Evolutionary conservation across 30 jellyfish, hydroid and myxozoan species (phyloP), one percentile per base, ranked within the genome.

Genomic region (Aurelia aurita): DNA sequence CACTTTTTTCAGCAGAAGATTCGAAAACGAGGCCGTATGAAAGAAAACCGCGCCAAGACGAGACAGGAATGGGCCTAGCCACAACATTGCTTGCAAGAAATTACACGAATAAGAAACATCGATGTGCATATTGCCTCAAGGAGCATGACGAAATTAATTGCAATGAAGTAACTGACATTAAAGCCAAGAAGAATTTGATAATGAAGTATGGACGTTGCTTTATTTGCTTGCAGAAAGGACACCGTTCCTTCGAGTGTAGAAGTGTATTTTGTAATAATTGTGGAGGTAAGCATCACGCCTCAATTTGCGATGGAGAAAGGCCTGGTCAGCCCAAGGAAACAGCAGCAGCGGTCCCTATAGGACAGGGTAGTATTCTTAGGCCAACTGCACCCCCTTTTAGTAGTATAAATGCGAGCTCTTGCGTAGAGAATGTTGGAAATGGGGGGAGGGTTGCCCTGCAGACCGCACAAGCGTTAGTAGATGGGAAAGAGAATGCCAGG

Each of bases 131-230:
- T 27, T 66, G 78, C 78, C 29, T 22, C 4, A 53, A 20, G 12
- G 35, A 13, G 29, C 78, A 66, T 34, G 78, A 26, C 1, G 78
- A 22, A 34, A 66, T 22, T 13, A 55, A 20, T 1, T 66, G 57
- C 78, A 28, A 34, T 0, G 78, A 66, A 9, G 4, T 66, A 43
- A 66, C 29, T 58, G 23, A 25, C 11, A 53, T 66, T 3, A 13
- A 66, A 66, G 78, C 10, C 10, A 66, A 55, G 55, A 66, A 66
- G 78, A 21, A 66, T 9, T 23, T 66, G 21, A 12, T 66, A 2
- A 22, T 26, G 29, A 66, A 66, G 58, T 53, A 66, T 22, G 78
- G 78, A 66, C 55, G 78, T 7, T 66, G 78, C 7, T 53, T 66
- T 32, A 32, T 12, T 54, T 54, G 66, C 6, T 54, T 54, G 66